Conservation (phyloP, 2,113 vertebrate species). For the Coreoperca whiteheadi region DNA sequence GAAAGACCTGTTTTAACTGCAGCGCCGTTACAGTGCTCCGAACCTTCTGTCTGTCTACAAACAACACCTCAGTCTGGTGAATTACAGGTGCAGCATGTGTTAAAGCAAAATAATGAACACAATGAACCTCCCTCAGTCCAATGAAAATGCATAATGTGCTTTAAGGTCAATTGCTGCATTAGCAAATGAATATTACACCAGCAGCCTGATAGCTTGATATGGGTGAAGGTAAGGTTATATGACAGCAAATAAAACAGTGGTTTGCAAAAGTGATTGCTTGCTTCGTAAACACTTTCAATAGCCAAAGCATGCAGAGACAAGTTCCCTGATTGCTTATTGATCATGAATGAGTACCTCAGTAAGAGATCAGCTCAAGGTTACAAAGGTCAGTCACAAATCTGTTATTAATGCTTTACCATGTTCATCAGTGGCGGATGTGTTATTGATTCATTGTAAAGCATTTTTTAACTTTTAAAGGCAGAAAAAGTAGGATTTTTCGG, state of each 20-base stretch:
- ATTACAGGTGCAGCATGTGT: constrained; percentile 43
- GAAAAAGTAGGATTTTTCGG: too few species aligned
- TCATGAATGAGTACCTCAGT: constrained; percentile 72
- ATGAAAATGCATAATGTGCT: constrained; percentile 58
- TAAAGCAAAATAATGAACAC: constrained; percentile 58
- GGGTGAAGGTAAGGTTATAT: constrained; percentile 72
- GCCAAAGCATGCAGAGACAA: constrained; percentile 65
- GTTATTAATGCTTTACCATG: constrained; percentile 32
- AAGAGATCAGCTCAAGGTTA: constrained; percentile 68
- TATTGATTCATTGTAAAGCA: constrained; percentile 12
- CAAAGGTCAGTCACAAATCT: constrained; percentile 62
- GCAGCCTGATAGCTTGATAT: constrained; percentile 44
- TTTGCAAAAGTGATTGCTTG: constrained; percentile 82
- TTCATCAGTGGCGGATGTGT: constrained; percentile 5
- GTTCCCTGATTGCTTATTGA: constrained; percentile 84
- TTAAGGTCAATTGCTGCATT: constrained; percentile 68
- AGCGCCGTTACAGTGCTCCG: constrained; percentile 8
- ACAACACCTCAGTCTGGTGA: constrained; percentile 24
- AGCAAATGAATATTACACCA: constrained; percentile 52
- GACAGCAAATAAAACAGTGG: constrained; percentile 79
- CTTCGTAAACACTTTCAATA: constrained; percentile 81
- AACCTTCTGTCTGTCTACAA: constrained; percentile 26
- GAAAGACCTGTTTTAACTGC: constrained; percentile 49
- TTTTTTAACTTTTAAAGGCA: neutral
- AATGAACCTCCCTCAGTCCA: constrained; percentile 40